A percentile compares a stretch with the other conserved stretches of the same genome.
Evolutionary conservation across 2,888 invertebrate species (phyloP).

Genomic region (Limnephilus marmoratus): DNA sequence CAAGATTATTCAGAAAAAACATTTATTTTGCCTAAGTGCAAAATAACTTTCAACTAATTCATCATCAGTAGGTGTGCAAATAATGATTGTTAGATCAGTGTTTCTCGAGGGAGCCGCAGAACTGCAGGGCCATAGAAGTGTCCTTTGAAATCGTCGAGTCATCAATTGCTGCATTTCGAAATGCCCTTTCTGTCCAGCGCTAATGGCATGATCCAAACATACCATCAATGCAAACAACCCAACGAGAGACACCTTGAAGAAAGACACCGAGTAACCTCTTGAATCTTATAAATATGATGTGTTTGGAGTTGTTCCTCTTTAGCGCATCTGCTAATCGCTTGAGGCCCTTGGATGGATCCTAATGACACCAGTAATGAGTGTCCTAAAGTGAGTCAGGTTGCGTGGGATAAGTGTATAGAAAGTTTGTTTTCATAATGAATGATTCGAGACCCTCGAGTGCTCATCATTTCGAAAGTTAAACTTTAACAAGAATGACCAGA

Average conservation of each 20-base stretch:
- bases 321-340: slow-evolving; percentile 12
- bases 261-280: neutral
- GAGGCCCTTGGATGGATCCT: neutral
- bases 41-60: neutral
- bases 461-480: slow-evolving; percentile 31
- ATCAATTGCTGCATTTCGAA: slow-evolving; percentile 6
- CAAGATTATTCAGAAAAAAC: neutral
- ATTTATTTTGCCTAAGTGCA: neutral
- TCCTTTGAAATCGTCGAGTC: slow-evolving; percentile 3
- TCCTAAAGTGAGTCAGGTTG: slow-evolving; percentile 33
- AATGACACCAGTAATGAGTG: slow-evolving; percentile 11
- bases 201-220: slow-evolving; percentile 33
- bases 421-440: neutral
- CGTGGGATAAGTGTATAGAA: slow-evolving; percentile 37
- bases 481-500: slow-evolving; percentile 13
- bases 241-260: neutral
- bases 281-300: neutral
- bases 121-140: neutral
- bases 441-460: slow-evolving; percentile 3
- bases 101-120: neutral
- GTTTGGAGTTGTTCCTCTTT: neutral
- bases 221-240: neutral
- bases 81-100: slow-evolving; percentile 22
- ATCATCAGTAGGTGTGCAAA: neutral
- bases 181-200: slow-evolving; percentile 18